phyloP scores from a whole-genome alignment of 53 echinoderm and acorn worm species.

The Paelopatides confundens region DNA sequence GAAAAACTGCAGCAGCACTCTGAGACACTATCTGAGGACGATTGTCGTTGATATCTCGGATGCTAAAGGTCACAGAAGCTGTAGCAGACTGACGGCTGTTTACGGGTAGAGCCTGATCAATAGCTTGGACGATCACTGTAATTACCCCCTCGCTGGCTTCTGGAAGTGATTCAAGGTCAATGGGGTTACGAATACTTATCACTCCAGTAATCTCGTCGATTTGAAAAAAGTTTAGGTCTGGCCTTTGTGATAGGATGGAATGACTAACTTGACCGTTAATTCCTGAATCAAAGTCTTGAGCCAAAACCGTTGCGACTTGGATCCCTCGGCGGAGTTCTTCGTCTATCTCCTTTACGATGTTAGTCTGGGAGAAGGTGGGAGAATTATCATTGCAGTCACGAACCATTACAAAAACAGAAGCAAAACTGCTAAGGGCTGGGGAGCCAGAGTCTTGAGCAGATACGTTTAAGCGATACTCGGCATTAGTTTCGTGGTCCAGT shows the following conservation, averaged over 20 bases:
- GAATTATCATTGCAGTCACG: slow-evolving; percentile 94
- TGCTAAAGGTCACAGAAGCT: slow-evolving; percentile 79
- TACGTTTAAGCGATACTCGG: slow-evolving; percentile 80
- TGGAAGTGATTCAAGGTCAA: slow-evolving; percentile 74
- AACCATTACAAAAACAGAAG: slow-evolving; percentile 64
- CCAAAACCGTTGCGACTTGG: slow-evolving; percentile 70
- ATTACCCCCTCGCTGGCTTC: slow-evolving; percentile 69
- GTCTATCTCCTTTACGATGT: slow-evolving; percentile 73
- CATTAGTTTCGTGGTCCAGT: slow-evolving; percentile 88
- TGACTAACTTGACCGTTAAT: slow-evolving; percentile 83
- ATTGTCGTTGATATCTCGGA: slow-evolving; percentile 90
- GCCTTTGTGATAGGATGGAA: slow-evolving; percentile 78
- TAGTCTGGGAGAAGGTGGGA: slow-evolving; percentile 80
- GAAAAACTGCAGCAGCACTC: slow-evolving; percentile 67
- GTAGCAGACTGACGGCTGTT: slow-evolving; percentile 79
- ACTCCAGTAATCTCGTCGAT: slow-evolving; percentile 72
- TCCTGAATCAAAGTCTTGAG: slow-evolving; percentile 91
- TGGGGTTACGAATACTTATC: slow-evolving; percentile 67
- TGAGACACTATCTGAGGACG: slow-evolving; percentile 83
- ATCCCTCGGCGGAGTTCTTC: slow-evolving; percentile 72
- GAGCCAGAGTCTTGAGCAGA: slow-evolving; percentile 87
- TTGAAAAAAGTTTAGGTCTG: slow-evolving; percentile 76
- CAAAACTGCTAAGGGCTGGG: slow-evolving; percentile 62
- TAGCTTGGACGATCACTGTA: slow-evolving; percentile 73
- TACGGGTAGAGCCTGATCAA: slow-evolving; percentile 83